Conservation (phyloP, 2,888 invertebrate species). For the Stegophylla sp. region DNA sequence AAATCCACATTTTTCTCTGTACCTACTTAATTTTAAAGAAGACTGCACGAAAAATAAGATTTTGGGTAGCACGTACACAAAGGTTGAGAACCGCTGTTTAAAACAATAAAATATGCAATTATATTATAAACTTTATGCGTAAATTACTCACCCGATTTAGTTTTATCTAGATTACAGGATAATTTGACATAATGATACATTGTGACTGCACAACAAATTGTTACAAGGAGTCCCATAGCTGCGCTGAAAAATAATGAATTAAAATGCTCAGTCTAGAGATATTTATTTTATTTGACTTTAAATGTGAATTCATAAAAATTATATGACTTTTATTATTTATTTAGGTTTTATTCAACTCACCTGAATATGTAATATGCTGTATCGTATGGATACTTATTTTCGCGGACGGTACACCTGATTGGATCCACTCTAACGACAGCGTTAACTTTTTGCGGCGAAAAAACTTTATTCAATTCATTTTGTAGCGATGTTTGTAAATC, state of each 20-base stretch:
- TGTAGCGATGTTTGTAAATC: conserved; percentile 61
- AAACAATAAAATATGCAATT: no score
- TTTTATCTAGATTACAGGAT: background rate
- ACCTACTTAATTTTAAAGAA: no score
- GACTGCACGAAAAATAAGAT: no score
- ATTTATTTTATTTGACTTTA: no score
- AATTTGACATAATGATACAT: background rate
- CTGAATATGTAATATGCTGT: conserved; percentile 48
- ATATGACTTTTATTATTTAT: background rate
- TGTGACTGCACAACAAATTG: background rate
- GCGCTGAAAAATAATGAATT: background rate
- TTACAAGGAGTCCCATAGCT: background rate
- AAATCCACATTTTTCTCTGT: no score
- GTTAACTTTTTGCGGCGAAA: conserved; percentile 40
- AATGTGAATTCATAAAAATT: no score
- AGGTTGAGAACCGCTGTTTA: no score
- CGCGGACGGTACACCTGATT: conserved; percentile 22
- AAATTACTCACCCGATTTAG: no score
- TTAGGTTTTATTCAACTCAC: conserved; percentile 28
- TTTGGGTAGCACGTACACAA: no score
- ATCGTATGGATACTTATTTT: conserved; percentile 27
- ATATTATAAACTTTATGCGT: no score
- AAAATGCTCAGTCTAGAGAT: no score
- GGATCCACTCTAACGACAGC: conserved; percentile 46
- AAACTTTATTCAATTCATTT: conserved; percentile 60